Base-by-base conservation (phyloP, 2,797 vertebrate genomes). In the Sorex maritimensis region DNA sequence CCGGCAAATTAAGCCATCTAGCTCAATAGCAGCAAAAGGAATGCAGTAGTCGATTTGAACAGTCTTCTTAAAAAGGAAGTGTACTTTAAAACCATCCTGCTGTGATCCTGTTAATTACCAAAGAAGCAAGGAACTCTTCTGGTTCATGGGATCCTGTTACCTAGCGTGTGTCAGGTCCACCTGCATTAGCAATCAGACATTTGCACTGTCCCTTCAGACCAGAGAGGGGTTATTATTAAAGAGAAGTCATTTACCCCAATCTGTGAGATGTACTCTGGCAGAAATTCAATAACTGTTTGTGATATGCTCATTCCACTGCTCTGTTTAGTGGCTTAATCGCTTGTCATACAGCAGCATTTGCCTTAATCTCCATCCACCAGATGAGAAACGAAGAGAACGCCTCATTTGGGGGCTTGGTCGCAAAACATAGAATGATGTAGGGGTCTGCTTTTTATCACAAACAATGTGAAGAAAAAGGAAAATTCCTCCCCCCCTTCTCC, bases 241-340 rank as follows among this genome's bases (percentile, higher is more conserved):
- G 80, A 0, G 94, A 98, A 97, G 93, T 97, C 96, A 95, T 98
- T 98, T 97, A 96, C 98, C 97, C 98, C 98, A 96, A 95, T 98
- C 97, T 97, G 95, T 97, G 98, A 98, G 97, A 98, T 98, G 98
- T 96, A 98, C 96, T 97, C 98, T 99, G 98, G 97, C 98, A 98
- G 98, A 98, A 98, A 98, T 98, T 98, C 98, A 98, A 97, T 98
- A 98, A 97, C 97, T 98, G 98, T 98, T 97, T 96, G 97, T 97
- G 97, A 97, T 98, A 96, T 97, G 97, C 97, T 97, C 96, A 93
- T 97, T 98, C 96, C 82, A 80, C 88, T 95, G 96, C 55, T 30
- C 93, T 81, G 95, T 96, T 97, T 86, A 38, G 96, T 97, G 97
- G 79, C 79, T 97, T 97, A 95, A 87, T 90, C 94, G 97, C 97